Percentiles rank a stretch among this genome's conserved stretches.
phyloP scores from a whole-genome alignment of 1,140 invertebrate species.

The Caligus rogercresseyi region DNA sequence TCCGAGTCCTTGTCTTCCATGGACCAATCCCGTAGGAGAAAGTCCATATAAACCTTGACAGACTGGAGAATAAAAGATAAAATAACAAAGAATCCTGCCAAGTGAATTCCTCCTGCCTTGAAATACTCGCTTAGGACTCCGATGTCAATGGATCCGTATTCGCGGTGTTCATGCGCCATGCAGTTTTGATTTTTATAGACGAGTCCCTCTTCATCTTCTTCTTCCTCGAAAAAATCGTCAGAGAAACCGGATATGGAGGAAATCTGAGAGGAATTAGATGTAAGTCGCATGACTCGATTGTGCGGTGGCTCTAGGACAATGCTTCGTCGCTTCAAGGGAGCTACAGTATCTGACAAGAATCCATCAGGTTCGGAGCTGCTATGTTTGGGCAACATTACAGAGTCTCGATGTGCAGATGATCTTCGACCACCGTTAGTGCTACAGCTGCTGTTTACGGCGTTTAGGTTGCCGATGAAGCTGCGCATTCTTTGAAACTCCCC shows the following conservation, averaged over 20 bases:
- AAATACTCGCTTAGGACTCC: background rate
- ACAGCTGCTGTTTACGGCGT: background rate
- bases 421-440: background rate
- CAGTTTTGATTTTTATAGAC: background rate
- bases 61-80: slow-evolving; percentile 10
- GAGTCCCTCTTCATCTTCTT: slow-evolving; percentile 13
- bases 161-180: background rate
- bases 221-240: slow-evolving; percentile 17
- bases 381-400: slow-evolving; percentile 1
- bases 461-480: background rate
- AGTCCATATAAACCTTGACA: slow-evolving; percentile 14
- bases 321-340: background rate
- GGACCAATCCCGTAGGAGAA: slow-evolving; percentile 12
- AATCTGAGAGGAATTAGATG: slow-evolving; percentile 7
- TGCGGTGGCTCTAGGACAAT: background rate
- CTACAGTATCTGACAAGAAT: background rate
- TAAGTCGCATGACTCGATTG: slow-evolving; percentile 9
- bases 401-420: background rate
- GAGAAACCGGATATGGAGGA: slow-evolving; percentile 14
- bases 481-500: slow-evolving; percentile 13
- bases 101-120: slow-evolving; percentile 3
- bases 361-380: slow-evolving; percentile 8
- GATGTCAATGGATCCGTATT: slow-evolving; percentile 6
- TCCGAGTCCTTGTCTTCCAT: background rate
- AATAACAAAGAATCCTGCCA: slow-evolving; percentile 8